Percentiles rank a stretch among this genome's conserved stretches.
Conservation (phyloP, 2,888 invertebrate genomes). For the Sphecodes monilicornis region DNA sequence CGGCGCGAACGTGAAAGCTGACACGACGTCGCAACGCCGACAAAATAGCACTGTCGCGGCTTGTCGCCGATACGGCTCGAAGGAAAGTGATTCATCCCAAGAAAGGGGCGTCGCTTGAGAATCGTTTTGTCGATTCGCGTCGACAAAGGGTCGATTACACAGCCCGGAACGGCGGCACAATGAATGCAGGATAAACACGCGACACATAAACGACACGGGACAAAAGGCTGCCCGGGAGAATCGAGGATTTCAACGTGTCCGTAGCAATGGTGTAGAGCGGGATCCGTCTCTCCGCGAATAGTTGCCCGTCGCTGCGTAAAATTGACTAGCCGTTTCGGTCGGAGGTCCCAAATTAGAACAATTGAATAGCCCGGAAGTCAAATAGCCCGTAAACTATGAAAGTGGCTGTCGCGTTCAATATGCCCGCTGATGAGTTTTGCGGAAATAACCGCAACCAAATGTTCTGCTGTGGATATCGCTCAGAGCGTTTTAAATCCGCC, state of each 20-base stretch:
- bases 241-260: slow-evolving; percentile 32
- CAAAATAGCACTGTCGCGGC: background rate
- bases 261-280: background rate
- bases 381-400: slow-evolving; percentile 20
- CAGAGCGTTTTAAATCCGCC: background rate
- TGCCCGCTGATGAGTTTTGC: background rate
- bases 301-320: slow-evolving; percentile 19
- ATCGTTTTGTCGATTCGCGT: slow-evolving; percentile 28
- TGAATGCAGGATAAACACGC: slow-evolving; percentile 26
- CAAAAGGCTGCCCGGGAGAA: slow-evolving; percentile 12
- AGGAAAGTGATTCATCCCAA: slow-evolving; percentile 22
- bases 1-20: background rate
- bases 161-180: background rate
- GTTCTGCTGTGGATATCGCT: background rate
- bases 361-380: slow-evolving; percentile 6
- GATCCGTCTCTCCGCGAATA: background rate
- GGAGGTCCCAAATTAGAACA: slow-evolving; percentile 7
- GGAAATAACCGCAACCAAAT: background rate
- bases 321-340: slow-evolving; percentile 8
- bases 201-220: slow-evolving; percentile 1
- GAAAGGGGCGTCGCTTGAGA: slow-evolving; percentile 15
- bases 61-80: background rate
- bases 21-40: background rate
- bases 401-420: slow-evolving; percentile 7
- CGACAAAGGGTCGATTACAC: slow-evolving; percentile 39